Evolutionary conservation across 1,140 invertebrate species (phyloP), one percentile per base, ranked within the genome.

Genomic region (Macrocentrus cingulum): DNA sequence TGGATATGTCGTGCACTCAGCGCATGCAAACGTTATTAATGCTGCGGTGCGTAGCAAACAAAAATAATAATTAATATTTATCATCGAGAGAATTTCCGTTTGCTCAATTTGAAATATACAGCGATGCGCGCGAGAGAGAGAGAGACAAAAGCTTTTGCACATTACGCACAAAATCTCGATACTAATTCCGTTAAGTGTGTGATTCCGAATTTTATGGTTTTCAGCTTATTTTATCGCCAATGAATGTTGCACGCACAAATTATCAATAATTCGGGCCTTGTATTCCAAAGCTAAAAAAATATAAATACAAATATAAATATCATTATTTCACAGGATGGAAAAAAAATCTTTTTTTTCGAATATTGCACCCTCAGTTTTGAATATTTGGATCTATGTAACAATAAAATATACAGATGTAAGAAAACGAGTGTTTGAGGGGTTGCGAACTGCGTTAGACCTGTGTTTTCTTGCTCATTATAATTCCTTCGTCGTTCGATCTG

Each of bases 1-100:
- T n/a, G n/a, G n/a, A 13, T 50, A 15, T 11, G 19, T 4, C 34
- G 36, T 36, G 9, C 36, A 29, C n/a, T 16, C 9, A 16, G 2
- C 9, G 50, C 29, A 71, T 73, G 69, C 44, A 29, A 29, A 75
- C 73, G 76, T 78, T 80, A 78, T 78, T 78, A 80, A 80, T 80
- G 72, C 74, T 71, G 69, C 66, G 71, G 63, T 71, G 72, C 67
- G 69, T 70, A 71, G 73, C 73, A 80, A 80, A 80, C 76, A 80
- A 79, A 80, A 52, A 51, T 37, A 80, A 79, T 80, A 77, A 80
- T 79, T 79, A 79, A 77, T 80, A 80, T 80, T 80, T 80, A 80
- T 80, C 75, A 74, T 77, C 68, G 66, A 72, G n/a, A n/a, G 73
- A 74, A 79, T 80, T 80, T 80, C 71, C 75, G 71, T 69, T 71